Conservation (phyloP, 2,888 invertebrate genomes). For the Microctonus brassicae region DNA sequence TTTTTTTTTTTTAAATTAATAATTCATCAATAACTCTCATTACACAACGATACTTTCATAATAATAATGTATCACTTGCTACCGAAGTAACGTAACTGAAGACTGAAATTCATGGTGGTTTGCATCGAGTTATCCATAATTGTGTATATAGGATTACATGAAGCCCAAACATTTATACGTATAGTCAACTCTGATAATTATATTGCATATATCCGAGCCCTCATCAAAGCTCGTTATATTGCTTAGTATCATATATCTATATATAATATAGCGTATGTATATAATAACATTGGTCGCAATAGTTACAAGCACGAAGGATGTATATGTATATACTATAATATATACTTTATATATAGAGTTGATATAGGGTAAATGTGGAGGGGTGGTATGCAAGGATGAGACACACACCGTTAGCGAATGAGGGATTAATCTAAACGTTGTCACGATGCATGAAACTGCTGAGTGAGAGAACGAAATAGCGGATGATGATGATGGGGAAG, state of each 20-base stretch:
- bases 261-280: not conserved
- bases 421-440: conserved; percentile 28
- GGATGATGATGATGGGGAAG: not conserved
- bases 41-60: not conserved
- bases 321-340: not conserved
- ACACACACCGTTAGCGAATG: conserved; percentile 11
- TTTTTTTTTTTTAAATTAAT: not conserved
- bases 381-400: not conserved
- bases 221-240: not conserved
- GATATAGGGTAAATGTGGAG: not conserved
- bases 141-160: not conserved
- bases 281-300: not conserved
- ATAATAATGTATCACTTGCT: not conserved
- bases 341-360: not conserved
- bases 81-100: not conserved
- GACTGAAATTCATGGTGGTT: not conserved
- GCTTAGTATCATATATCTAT: not conserved
- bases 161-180: not conserved
- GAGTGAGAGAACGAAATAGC: not conserved
- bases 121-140: not conserved
- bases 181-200: not conserved
- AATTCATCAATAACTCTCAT: too few relatives aligned
- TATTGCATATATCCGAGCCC: not conserved
- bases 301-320: not conserved
- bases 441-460: not conserved